Conservation (phyloP, 1,140 invertebrate species). For the Panagrolaimus sp. region DNA sequence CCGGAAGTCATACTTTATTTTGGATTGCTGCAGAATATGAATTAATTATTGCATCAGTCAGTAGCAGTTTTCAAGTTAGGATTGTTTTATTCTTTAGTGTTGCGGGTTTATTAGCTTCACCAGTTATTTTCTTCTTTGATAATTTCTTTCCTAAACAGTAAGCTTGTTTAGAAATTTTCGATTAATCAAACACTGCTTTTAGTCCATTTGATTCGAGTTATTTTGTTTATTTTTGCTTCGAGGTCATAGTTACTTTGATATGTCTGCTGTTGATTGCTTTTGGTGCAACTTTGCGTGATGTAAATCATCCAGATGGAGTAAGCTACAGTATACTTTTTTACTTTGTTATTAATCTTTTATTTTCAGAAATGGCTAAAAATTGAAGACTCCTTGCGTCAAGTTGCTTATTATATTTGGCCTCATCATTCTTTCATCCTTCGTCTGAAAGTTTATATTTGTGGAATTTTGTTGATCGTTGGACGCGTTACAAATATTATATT, state of each 20-base stretch:
- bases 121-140: neutral
- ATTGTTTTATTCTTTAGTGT: neutral
- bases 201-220: neutral
- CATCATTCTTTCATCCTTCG: constrained; percentile 74
- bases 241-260: neutral
- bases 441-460: constrained; percentile 75
- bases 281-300: neutral
- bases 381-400: constrained; percentile 2
- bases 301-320: neutral
- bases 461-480: constrained; percentile 72
- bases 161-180: neutral
- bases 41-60: neutral
- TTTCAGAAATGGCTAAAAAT: constrained; percentile 15
- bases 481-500: constrained; percentile 85
- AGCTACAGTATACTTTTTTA: neutral
- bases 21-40: neutral
- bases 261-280: neutral
- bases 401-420: constrained; percentile 78
- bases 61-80: neutral
- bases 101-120: neutral
- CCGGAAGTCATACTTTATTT: neutral
- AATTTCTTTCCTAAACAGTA: neutral
- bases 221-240: neutral
- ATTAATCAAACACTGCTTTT: neutral
- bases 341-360: neutral